These are phyloP conservation scores for Vimba vimba DNA, from an alignment of 2,113 vertebrate species.

Conservation along the genomic window DNA sequence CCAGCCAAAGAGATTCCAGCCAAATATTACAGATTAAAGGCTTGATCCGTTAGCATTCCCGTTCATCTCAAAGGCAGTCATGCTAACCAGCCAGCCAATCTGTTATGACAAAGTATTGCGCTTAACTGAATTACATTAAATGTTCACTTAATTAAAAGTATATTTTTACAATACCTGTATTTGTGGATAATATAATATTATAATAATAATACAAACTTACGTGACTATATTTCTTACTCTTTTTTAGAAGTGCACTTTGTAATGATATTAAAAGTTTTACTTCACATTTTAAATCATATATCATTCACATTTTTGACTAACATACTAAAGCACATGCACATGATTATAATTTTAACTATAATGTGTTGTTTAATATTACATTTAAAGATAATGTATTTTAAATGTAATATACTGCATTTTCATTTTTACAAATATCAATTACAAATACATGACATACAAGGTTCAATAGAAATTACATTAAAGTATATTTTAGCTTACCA, in stretches of 20 bases:
- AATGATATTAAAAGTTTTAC: no score
- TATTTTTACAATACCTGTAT: no score
- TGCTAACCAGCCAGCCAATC: background rate
- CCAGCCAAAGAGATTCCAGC: background rate
- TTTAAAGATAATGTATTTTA: background rate
- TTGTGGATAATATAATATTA: no score
- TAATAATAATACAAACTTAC: no score
- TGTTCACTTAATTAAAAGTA: background rate
- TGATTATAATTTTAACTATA: background rate
- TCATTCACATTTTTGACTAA: no score
- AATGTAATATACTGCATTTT: background rate
- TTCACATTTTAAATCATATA: no score
- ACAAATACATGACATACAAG: background rate
- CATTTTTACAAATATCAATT: background rate
- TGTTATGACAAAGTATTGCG: background rate
- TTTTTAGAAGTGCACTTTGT: no score
- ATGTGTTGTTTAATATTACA: no score
- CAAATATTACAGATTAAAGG: background rate
- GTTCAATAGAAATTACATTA: background rate
- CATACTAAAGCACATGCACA: no score
- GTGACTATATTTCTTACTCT: no score
- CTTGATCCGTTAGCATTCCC: background rate
- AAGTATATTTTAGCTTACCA: background rate
- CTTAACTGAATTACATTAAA: background rate
- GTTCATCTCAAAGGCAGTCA: background rate